Conservation (phyloP, 2,113 vertebrate genomes). For the Equus quagga region DNA sequence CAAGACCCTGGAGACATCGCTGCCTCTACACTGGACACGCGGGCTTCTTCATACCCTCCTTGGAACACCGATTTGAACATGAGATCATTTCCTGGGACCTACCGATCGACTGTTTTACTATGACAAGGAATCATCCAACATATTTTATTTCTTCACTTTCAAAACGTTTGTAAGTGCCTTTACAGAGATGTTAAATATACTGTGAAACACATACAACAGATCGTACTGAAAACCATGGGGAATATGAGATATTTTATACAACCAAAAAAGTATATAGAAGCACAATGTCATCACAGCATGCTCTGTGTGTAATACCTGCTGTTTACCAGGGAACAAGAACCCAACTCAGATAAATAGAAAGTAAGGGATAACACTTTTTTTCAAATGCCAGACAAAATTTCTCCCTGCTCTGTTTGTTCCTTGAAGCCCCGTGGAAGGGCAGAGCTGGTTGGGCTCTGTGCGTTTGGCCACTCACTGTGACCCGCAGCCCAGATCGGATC, state of each 20-base stretch:
- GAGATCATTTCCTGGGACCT: background rate
- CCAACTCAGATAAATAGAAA: background rate
- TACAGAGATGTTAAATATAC: background rate
- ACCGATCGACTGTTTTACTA: background rate
- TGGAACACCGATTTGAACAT: background rate
- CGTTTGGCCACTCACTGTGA: background rate
- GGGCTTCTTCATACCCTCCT: background rate
- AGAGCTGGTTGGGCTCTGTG: background rate
- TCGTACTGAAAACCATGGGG: background rate
- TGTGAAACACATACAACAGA: background rate
- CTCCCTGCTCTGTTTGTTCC: background rate
- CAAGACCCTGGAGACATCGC: background rate
- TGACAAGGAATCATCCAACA: constrained; percentile 36
- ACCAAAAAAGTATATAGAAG: background rate
- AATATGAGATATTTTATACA: background rate
- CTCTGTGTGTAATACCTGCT: background rate
- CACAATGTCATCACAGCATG: background rate
- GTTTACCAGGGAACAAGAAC: background rate
- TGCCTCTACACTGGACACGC: fast-evolving
- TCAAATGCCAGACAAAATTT: background rate
- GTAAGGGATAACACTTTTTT: background rate
- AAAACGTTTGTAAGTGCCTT: background rate
- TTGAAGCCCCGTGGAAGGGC: background rate
- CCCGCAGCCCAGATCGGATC: background rate
- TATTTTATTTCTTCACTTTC: constrained; percentile 37